phyloP scores from a whole-genome alignment of 1,140 invertebrate genomes.

The Cotesia vestalis region DNA sequence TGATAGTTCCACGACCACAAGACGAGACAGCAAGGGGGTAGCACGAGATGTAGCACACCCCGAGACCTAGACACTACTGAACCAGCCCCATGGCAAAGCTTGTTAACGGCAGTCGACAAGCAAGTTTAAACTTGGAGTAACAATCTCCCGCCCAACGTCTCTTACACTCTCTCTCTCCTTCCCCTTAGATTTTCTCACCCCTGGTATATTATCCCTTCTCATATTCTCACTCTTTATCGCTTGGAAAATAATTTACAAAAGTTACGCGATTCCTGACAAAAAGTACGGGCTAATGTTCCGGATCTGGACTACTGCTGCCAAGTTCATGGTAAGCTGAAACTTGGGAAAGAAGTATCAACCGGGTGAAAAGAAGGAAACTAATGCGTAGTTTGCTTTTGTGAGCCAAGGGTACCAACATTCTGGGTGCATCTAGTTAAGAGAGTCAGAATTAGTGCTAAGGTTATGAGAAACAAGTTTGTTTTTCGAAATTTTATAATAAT shows the following conservation, averaged over 20 bases:
- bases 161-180: slow-evolving; percentile 44
- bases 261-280: not conserved
- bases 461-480: too few relatives aligned
- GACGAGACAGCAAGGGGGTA: not conserved
- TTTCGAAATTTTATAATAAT: too few relatives aligned
- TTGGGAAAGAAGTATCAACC: slow-evolving; percentile 46
- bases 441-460: too few relatives aligned
- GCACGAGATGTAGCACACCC: slow-evolving; percentile 61
- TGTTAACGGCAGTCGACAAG: slow-evolving; percentile 66
- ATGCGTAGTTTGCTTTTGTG: not conserved
- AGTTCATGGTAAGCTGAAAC: slow-evolving; percentile 56
- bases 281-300: not conserved
- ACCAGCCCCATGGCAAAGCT: slow-evolving; percentile 64
- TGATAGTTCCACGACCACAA: not conserved
- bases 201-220: slow-evolving; percentile 28
- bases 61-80: slow-evolving; percentile 66
- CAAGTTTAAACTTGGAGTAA: slow-evolving; percentile 67
- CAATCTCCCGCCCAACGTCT: slow-evolving; percentile 58
- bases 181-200: slow-evolving; percentile 30
- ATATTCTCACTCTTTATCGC: slow-evolving; percentile 32
- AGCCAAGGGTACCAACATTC: too few relatives aligned
- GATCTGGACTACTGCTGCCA: slow-evolving; percentile 40
- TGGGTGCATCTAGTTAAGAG: too few relatives aligned
- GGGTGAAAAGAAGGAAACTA: slow-evolving; percentile 23
- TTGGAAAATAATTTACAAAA: slow-evolving; percentile 24